Evolutionary conservation across 92 coral and sea anemone genomes (phyloP), one percentile per base, ranked within the genome.

Genomic region (Zoanthus sociatus): DNA sequence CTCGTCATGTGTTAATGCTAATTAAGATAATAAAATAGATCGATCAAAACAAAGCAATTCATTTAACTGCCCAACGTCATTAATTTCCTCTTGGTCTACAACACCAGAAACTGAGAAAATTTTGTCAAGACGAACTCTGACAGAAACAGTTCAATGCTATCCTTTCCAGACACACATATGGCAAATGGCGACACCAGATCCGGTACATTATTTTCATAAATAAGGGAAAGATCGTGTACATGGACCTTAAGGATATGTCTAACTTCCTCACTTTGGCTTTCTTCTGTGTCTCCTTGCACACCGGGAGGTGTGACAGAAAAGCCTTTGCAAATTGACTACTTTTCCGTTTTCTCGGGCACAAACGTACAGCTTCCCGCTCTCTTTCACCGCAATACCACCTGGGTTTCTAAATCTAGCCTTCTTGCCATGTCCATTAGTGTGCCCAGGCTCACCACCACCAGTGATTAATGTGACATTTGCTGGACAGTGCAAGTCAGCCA

Each of bases 401-500:
- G 20, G 18, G 66, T 58, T 58, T 58, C n/a, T 58, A 1, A 12
- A 58, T 15, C 15, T 91, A 37, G 93, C 89, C 42, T 88, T 83
- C 15, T 63, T 91, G 37, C 94, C 94, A 47, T 37, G 15, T 83
- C 94, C 92, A 60, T 91, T 91, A 16, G 48, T 58, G 68, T 91
- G 86, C 9, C 93, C 89, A 15, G 50, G 89, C 89, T 91, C 92
- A 54, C 18, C 54, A 58, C 94, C 87, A 69, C 93, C 91, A 17
- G 93, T 88, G 21, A 88, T 88, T 14, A 91, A 66, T 0, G 94
- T 88, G 37, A 88, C 86, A 47, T 90, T 90, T 47, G 82, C 86
- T 71, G 93, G 91, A 44, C 93, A 87, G 88, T 90, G 91, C 88
- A 90, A 82, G 61, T 79, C 93, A 37, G 83, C 82, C 86, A 91